Conservation (phyloP, 2,797 vertebrate genomes). For the Peromyscus eremicus region DNA sequence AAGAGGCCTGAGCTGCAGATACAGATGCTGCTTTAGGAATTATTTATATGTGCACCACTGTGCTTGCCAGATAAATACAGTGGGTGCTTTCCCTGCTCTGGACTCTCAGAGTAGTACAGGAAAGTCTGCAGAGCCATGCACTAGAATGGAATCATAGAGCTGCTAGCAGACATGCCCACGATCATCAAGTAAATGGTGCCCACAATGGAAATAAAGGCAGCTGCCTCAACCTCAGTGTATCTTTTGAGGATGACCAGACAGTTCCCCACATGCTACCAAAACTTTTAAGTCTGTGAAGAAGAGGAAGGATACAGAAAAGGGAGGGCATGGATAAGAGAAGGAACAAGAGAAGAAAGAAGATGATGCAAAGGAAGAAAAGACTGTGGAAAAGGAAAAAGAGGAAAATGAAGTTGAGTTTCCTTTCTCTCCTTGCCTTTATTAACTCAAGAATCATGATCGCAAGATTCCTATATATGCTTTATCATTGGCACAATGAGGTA, state of each 20-base stretch:
- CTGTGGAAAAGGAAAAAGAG: background rate
- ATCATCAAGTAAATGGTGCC: accelerated
- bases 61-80: background rate
- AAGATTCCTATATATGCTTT: background rate
- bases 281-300: background rate
- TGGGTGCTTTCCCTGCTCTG: background rate
- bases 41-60: background rate
- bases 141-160: background rate
- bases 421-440: background rate
- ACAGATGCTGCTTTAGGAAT: background rate
- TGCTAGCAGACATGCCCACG: background rate
- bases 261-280: accelerated
- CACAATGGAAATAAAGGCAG: background rate
- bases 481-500: background rate
- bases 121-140: background rate
- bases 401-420: background rate
- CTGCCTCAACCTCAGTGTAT: background rate
- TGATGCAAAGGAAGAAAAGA: background rate
- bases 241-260: background rate
- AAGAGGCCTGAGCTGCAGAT: background rate
- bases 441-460: slow-evolving; percentile 9
- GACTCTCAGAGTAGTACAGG: background rate
- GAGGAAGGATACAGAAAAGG: background rate
- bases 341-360: background rate
- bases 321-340: background rate